Evolutionary conservation across 2,797 vertebrate genomes (phyloP).

Genomic region (Aplochiton taeniatus): DNA sequence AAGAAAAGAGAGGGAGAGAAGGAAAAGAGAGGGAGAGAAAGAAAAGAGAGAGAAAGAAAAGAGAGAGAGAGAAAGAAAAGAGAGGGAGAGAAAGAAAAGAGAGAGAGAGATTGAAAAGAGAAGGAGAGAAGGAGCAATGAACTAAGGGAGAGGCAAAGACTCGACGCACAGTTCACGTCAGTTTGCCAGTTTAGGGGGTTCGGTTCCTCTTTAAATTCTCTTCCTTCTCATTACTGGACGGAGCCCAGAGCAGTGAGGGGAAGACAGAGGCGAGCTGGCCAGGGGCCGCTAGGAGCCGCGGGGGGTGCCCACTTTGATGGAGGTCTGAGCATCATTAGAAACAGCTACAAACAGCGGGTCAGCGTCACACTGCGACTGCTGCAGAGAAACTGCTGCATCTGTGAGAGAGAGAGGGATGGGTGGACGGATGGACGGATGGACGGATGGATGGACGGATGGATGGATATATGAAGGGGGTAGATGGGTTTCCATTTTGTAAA

Average conservation of each 20-base stretch:
- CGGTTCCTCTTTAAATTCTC: conserved; percentile 67
- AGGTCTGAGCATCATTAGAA: conserved; percentile 79
- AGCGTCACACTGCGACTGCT: conserved; percentile 57
- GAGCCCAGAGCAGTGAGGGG: conserved; percentile 55
- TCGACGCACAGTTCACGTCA: conserved; percentile 38
- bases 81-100: conserved; percentile 16
- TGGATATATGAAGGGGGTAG: too few species aligned
- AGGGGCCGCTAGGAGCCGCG: conserved; percentile 66
- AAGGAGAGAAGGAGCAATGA: conserved; percentile 1
- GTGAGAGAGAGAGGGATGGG: conserved; percentile 4
- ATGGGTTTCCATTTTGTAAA: conserved; percentile 3
- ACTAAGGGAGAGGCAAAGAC: conserved; percentile 64
- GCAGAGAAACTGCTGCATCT: conserved; percentile 47
- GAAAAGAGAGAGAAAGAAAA: neutral
- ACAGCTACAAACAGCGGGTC: conserved; percentile 70
- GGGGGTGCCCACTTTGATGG: conserved; percentile 78
- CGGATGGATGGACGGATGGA: conserved; percentile 1
- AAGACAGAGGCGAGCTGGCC: conserved; percentile 60
- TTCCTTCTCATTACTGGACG: conserved; percentile 72
- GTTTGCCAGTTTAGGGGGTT: conserved; percentile 50
- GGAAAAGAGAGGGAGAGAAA: conserved; percentile 24
- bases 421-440: conserved; percentile 1
- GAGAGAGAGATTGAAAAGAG: too few species aligned
- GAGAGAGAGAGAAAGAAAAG: too few species aligned
- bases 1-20: too few species aligned